phyloP scores from a whole-genome alignment of 2,113 vertebrate genomes.

The Natator depressus region DNA sequence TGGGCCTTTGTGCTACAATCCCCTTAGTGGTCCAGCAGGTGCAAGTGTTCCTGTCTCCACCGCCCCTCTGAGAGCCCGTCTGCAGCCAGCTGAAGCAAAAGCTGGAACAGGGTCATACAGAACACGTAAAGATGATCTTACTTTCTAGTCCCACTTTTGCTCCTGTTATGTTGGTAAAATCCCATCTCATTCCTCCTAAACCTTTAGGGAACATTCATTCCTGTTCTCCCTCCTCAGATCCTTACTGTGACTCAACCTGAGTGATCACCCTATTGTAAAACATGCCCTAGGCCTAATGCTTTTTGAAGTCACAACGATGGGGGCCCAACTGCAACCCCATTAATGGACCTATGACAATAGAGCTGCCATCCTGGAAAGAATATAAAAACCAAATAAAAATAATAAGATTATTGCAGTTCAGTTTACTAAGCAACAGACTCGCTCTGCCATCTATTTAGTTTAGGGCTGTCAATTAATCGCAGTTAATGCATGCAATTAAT shows the following conservation, averaged over 20 bases:
- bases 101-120: background rate
- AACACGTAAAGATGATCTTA: background rate
- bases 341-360: background rate
- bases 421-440: slow-evolving; percentile 58
- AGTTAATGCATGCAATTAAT: no score
- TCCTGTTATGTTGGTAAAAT: background rate
- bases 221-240: background rate
- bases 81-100: background rate
- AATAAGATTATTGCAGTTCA: slow-evolving; percentile 29
- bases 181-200: background rate
- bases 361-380: background rate
- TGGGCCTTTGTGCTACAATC: background rate
- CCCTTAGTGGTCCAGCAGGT: background rate
- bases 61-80: background rate
- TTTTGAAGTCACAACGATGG: background rate
- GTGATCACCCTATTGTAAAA: background rate
- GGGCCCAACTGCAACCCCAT: background rate
- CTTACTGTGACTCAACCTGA: background rate
- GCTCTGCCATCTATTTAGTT: slow-evolving; percentile 50
- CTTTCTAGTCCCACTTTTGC: background rate
- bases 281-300: background rate
- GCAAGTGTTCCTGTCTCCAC: background rate
- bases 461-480: no score
- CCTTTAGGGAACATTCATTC: background rate
- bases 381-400: background rate